These are phyloP conservation scores for Ambastaia sidthimunki DNA, from an alignment of 2,797 vertebrate genomes.

Conservation along the genomic window DNA sequence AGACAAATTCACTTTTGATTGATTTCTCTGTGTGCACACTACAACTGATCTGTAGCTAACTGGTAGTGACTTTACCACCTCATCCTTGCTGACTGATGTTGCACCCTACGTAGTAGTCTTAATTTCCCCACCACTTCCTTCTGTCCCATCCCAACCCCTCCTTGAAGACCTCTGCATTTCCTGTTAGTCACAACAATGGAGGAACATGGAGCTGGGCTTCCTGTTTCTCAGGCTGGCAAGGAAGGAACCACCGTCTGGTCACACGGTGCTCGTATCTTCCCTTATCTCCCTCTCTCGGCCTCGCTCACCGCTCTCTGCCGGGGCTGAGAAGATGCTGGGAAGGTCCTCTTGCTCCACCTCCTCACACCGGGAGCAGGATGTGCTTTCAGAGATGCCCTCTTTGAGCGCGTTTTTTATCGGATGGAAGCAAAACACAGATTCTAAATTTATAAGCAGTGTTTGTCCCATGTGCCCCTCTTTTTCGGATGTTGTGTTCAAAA, in stretches of 20 bases:
- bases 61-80: not conserved
- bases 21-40: not conserved
- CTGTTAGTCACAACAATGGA: conserved; percentile 81
- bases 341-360: conserved; percentile 24
- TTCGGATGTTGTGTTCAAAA: conserved; percentile 59
- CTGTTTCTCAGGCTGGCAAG: conserved; percentile 82
- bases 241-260: conserved; percentile 82
- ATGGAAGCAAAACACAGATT: conserved; percentile 43
- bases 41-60: not conserved
- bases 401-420: conserved; percentile 43
- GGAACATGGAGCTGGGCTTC: conserved; percentile 78
- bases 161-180: conserved; percentile 82
- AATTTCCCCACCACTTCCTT: conserved; percentile 3
- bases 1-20: not conserved
- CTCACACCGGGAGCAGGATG: conserved; percentile 52
- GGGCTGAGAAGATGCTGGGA: conserved; percentile 38
- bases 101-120: conserved; percentile 8
- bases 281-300: conserved; percentile 32
- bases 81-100: conserved; percentile 34
- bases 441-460: conserved; percentile 67
- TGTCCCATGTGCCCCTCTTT: conserved; percentile 59
- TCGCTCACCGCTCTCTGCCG: not conserved
- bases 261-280: conserved; percentile 71
- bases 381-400: conserved; percentile 45
- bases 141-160: conserved; percentile 40